Evolutionary conservation across 2,797 vertebrate genomes (phyloP).

Genomic region (Sebastiscus albofasciatus): DNA sequence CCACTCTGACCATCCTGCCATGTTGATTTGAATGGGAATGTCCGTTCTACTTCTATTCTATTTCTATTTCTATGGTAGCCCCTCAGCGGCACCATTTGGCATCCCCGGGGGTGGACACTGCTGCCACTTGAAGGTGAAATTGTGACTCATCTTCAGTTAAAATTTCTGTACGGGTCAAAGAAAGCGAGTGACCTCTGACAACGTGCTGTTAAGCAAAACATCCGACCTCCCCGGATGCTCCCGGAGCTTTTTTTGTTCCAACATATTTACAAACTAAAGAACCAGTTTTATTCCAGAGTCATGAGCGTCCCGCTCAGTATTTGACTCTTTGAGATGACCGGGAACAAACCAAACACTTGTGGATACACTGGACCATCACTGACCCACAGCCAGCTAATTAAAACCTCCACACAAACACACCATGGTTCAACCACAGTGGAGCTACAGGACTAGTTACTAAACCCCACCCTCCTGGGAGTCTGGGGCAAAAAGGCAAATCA

Average conservation of each 20-base stretch:
- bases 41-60: too few species aligned
- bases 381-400: background rate
- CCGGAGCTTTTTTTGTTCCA: background rate
- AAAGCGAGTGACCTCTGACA: background rate
- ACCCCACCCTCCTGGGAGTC: conserved; percentile 7
- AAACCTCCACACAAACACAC: conserved; percentile 1
- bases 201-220: background rate
- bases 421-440: conserved; percentile 44
- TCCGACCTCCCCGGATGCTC: background rate
- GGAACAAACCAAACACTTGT: background rate
- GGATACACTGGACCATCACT: background rate
- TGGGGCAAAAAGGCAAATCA: conserved; percentile 6
- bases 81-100: background rate
- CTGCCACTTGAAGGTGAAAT: background rate
- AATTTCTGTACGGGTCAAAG: background rate
- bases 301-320: background rate
- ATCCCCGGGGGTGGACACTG: background rate
- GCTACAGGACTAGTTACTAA: background rate
- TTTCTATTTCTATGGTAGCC: too few species aligned
- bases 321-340: background rate
- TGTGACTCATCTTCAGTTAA: background rate
- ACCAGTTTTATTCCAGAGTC: background rate
- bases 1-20: too few species aligned
- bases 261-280: conserved; percentile 41
- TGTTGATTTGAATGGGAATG: too few species aligned